Evolutionary conservation across 1,140 invertebrate species (phyloP).

Genomic region (Caenorhabditis elegans): DNA sequence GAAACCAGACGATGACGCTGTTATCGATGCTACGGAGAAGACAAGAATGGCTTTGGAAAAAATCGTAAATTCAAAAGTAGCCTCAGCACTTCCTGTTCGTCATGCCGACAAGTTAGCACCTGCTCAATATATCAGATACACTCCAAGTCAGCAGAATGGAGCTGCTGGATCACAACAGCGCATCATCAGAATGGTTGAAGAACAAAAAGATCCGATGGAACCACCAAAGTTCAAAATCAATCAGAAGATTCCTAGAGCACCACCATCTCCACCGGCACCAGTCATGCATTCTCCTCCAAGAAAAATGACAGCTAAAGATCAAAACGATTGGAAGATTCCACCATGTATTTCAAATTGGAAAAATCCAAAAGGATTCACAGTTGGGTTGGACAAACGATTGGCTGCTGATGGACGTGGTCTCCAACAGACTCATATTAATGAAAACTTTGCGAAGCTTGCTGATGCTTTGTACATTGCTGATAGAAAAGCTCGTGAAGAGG

Average conservation of each 20-base stretch:
- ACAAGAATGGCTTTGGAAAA: conserved; percentile 64
- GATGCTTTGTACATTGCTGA: conserved; percentile 97
- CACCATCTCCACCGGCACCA: conserved; percentile 93
- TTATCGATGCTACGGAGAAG: conserved; percentile 81
- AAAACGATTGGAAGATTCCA: conserved; percentile 99
- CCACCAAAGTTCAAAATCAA: conserved; percentile 88
- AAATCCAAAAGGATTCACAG: conserved; percentile 93
- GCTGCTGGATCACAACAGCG: conserved; percentile 87
- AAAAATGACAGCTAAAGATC: conserved; percentile 95
- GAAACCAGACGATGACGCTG: conserved; percentile 79
- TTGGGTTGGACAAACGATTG: conserved; percentile 94
- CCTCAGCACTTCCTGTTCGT: conserved; percentile 87
- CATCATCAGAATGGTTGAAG: conserved; percentile 93
- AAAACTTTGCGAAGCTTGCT: conserved; percentile 97
- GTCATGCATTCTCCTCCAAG: conserved; percentile 96
- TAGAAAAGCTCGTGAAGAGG: conserved; percentile 91
- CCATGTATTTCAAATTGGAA: conserved; percentile 99
- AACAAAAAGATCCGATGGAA: conserved; percentile 95
- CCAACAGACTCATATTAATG: conserved; percentile 91
- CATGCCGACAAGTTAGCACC: conserved; percentile 85
- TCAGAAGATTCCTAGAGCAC: conserved; percentile 84
- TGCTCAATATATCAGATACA: conserved; percentile 83
- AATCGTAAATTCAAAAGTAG: conserved; percentile 59
- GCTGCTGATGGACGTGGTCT: conserved; percentile 95
- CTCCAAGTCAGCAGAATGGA: conserved; percentile 78